phyloP scores from a whole-genome alignment of 1,140 invertebrate genomes.

The Pseudomyrmex dendroicus region DNA sequence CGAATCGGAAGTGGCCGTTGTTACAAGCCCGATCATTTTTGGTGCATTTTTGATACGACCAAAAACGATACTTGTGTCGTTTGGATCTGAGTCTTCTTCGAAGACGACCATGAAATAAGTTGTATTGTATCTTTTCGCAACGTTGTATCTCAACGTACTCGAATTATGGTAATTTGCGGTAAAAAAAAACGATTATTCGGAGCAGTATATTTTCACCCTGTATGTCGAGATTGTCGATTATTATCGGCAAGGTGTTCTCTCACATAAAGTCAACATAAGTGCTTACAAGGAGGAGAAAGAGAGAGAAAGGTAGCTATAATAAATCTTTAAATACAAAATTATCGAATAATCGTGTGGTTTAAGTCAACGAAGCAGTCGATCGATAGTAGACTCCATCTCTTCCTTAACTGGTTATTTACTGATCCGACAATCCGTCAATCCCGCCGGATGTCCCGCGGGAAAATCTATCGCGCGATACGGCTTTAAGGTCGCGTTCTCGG shows the following conservation, averaged over 20 bases:
- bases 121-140: conserved; percentile 20
- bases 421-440: neutral
- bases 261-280: conserved; percentile 1
- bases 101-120: conserved; percentile 28
- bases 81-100: conserved; percentile 7
- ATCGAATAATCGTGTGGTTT: conserved; percentile 4
- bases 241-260: conserved; percentile 19
- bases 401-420: conserved; percentile 17
- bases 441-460: conserved; percentile 34
- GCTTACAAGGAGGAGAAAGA: neutral
- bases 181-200: conserved; percentile 36
- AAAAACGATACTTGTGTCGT: conserved; percentile 31
- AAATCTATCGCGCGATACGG: conserved; percentile 63
- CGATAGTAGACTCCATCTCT: neutral
- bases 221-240: conserved; percentile 18
- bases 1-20: neutral
- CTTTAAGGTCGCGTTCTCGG: conserved; percentile 68
- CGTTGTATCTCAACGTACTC: conserved; percentile 23
- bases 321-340: neutral
- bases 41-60: conserved; percentile 22
- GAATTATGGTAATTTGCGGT: conserved; percentile 52
- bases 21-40: conserved; percentile 37
- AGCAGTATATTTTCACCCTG: conserved; percentile 26
- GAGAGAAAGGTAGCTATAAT: neutral
- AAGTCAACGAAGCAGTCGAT: conserved; percentile 1